These are phyloP conservation scores for Apodemia zela DNA, from an alignment of 2,888 invertebrate genomes.

Conservation along the genomic window DNA sequence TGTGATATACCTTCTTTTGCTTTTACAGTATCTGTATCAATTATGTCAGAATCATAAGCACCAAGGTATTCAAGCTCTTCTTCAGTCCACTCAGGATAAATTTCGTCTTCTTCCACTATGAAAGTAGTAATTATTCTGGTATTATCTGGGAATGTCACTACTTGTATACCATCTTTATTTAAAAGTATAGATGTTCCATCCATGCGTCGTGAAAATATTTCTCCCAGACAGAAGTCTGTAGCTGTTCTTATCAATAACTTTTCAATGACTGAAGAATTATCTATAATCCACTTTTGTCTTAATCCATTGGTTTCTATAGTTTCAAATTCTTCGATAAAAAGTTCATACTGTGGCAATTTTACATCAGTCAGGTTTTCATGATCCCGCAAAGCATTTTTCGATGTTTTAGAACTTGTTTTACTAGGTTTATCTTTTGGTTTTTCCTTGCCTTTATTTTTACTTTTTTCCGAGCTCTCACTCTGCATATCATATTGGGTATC, in stretches of 20 bases:
- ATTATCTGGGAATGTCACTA: conserved; percentile 61
- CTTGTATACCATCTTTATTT: conserved; percentile 61
- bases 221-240: conserved; percentile 52
- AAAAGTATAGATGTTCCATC: conserved; percentile 47
- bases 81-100: conserved; percentile 65
- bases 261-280: conserved; percentile 45
- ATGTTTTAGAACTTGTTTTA: conserved; percentile 46
- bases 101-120: conserved; percentile 55
- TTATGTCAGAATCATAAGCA: conserved; percentile 39
- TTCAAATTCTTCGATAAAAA: conserved; percentile 61
- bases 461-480: conserved; percentile 48
- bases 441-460: conserved; percentile 45
- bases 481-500: conserved; percentile 35
- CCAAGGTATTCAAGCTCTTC: conserved; percentile 54
- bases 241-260: conserved; percentile 60
- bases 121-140: conserved; percentile 59
- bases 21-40: conserved; percentile 39
- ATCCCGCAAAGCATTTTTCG: conserved; percentile 40
- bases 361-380: conserved; percentile 29
- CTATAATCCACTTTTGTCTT: conserved; percentile 51
- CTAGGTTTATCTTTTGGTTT: conserved; percentile 40
- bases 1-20: conserved; percentile 46
- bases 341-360: conserved; percentile 43
- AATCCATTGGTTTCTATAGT: conserved; percentile 53
- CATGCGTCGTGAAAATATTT: conserved; percentile 49